Base-by-base conservation (phyloP, 2,113 vertebrate genomes). In the Eulemur macaco region DNA sequence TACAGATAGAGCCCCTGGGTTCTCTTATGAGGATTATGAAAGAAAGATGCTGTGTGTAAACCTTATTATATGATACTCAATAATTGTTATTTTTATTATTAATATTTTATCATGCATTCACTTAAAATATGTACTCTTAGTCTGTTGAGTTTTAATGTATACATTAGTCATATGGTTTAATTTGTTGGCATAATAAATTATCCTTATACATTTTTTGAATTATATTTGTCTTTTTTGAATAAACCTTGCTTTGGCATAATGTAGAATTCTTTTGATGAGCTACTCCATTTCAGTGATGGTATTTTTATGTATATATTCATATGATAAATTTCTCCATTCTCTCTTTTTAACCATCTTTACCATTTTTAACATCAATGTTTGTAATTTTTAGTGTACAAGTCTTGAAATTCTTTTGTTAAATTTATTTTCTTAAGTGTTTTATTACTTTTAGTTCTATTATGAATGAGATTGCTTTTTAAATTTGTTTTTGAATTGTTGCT, bases 121-220 rank as follows among this genome's bases (percentile, higher is more conserved):
- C 37, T 52, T 81, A 89, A 80, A 91, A 68, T 87, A 17, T 17
- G 18, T 31, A 83, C 11, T 34, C 56, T 52, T 86, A 66, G 50
- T 39, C 84, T 92, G 52, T 71, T 92, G 42, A 52, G 2, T 89
- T 92, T 96, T 89, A 74, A n/a, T 85, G 23, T 63, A 74, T 37
- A 50, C 50, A 50, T 50, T 50, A 68, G 34, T 86, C 73, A 56
- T 31, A 25, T 84, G 13, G 29, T 63, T 92, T 84, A 94, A 83
- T 92, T 45, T 71, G 11, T 85, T 73, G 37, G 34, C 6, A 34
- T 80, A 80, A 42, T 45, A 47, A 81, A 81, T 92, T 58, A 56
- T 76, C 66, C 12, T 68, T 89, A 58, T 82, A 11, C 1, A 39
- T 90, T 86, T 90, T 91, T 6, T 94, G 31, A 84, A 58, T 0